A percentile compares a stretch with the other conserved stretches of the same genome.
phyloP scores from a whole-genome alignment of 2,888 invertebrate species.

The Eilema griseolum region DNA sequence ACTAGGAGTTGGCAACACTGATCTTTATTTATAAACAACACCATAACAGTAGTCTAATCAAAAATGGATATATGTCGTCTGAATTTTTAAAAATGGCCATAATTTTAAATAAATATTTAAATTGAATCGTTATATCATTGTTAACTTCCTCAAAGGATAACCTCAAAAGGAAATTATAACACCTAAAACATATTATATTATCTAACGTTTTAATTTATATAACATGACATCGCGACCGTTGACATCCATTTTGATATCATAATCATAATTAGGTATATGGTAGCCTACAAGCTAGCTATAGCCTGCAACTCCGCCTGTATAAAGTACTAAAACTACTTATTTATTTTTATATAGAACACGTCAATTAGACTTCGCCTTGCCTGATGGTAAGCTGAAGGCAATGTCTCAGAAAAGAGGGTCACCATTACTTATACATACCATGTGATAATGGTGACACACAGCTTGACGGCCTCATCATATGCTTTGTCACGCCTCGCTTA shows the following conservation, averaged over 20 bases:
- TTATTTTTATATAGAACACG: too few species aligned
- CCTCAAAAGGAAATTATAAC: neutral
- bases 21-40: neutral
- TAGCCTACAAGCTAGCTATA: neutral
- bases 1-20: too few species aligned
- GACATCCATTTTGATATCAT: neutral
- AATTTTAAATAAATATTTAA: slow-evolving; percentile 3
- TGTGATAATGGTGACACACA: too few species aligned
- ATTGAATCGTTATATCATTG: neutral
- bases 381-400: too few species aligned
- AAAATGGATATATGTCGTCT: neutral
- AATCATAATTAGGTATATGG: too few species aligned
- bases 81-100: neutral
- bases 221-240: neutral
- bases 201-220: neutral
- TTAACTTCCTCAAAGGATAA: slow-evolving; percentile 1
- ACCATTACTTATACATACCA: too few species aligned
- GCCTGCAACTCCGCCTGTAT: neutral
- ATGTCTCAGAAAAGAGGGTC: too few species aligned
- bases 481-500: too few species aligned
- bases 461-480: too few species aligned
- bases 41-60: neutral
- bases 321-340: too few species aligned
- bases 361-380: too few species aligned
- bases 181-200: neutral